Evolutionary conservation across 1,140 invertebrate genomes (phyloP).

Genomic region (Nasonia vitripennis): DNA sequence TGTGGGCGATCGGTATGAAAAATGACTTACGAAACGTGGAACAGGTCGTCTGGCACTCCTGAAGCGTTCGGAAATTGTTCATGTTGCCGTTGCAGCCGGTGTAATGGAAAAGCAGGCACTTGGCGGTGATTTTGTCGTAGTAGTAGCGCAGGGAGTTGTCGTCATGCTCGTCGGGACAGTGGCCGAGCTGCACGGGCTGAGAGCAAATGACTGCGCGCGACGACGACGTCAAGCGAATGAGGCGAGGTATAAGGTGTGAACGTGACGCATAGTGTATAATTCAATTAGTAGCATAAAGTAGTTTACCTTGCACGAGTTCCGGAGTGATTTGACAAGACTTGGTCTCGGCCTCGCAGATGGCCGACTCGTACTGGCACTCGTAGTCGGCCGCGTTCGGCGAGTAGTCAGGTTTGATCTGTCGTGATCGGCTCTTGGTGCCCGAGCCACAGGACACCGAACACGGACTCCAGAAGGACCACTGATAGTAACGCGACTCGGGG

Average conservation of each 20-base stretch:
- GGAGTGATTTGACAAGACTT: slow-evolving; percentile 74
- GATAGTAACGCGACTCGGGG: slow-evolving; percentile 68
- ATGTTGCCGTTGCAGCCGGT: slow-evolving; percentile 85
- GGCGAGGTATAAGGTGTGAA: too few relatives aligned
- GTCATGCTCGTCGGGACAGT: slow-evolving; percentile 73
- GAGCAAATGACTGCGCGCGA: slow-evolving; percentile 75
- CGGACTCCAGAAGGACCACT: slow-evolving; percentile 81
- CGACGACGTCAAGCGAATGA: not conserved
- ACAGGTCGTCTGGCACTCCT: slow-evolving; percentile 78
- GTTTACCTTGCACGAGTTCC: slow-evolving; percentile 71
- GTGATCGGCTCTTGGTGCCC: slow-evolving; percentile 78
- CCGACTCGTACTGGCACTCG: slow-evolving; percentile 66
- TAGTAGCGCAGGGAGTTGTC: slow-evolving; percentile 82
- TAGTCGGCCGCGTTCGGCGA: slow-evolving; percentile 61
- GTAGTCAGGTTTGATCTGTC: slow-evolving; percentile 62
- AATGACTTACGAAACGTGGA: slow-evolving; percentile 67
- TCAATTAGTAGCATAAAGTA: too few relatives aligned
- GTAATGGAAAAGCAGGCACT: slow-evolving; percentile 84
- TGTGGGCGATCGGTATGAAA: not conserved
- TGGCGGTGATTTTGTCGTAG: slow-evolving; percentile 80
- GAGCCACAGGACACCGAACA: slow-evolving; percentile 82
- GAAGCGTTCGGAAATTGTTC: slow-evolving; percentile 82
- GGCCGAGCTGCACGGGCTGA: slow-evolving; percentile 77
- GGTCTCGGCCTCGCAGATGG: slow-evolving; percentile 72
- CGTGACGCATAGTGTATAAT: too few relatives aligned